These are phyloP conservation scores for Trisateles emortualis DNA, from an alignment of 2,888 invertebrate genomes.

Conservation along the genomic window DNA sequence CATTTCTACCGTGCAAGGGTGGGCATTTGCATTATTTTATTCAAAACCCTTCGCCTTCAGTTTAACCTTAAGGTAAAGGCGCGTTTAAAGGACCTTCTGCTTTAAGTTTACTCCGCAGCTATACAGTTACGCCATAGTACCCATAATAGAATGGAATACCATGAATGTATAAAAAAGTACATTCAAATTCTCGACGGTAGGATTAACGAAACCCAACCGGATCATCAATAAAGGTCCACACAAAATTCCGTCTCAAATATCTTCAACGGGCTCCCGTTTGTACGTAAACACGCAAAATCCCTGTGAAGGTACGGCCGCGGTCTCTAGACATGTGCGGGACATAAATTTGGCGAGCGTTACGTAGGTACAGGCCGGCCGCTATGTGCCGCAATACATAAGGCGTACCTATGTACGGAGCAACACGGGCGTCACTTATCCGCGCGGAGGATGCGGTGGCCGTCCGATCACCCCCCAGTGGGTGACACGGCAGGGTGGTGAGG, in stretches of 20 bases:
- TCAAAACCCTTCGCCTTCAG: conserved; percentile 53
- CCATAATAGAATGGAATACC: conserved; percentile 12
- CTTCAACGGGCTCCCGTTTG: conserved; percentile 74
- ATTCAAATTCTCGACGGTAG: conserved; percentile 41
- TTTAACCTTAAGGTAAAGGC: conserved; percentile 49
- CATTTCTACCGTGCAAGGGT: conserved; percentile 50
- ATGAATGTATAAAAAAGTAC: conserved; percentile 30
- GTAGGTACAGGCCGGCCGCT: conserved; percentile 83
- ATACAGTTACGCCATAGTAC: conserved; percentile 8
- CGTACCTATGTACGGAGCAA: conserved; percentile 80
- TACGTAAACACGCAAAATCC: conserved; percentile 86
- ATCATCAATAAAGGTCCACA: conserved; percentile 82
- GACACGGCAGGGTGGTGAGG: conserved; percentile 18
- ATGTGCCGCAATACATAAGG: conserved; percentile 82
- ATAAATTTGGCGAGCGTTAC: conserved; percentile 86
- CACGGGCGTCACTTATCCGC: conserved; percentile 87
- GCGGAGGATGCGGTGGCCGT: conserved; percentile 86
- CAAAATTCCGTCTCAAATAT: conserved; percentile 81
- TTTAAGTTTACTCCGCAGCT: conserved; percentile 19
- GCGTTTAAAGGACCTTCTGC: conserved; percentile 19
- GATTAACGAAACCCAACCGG: conserved; percentile 63
- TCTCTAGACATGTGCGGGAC: conserved; percentile 87
- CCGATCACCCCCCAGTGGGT: conserved; percentile 76
- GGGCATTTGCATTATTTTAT: conserved; percentile 65
- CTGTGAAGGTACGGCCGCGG: conserved; percentile 85